Evolutionary conservation across 2,797 vertebrate species (phyloP), one percentile per base, ranked within the genome.

Genomic region (Gephyroberyx darwinii): DNA sequence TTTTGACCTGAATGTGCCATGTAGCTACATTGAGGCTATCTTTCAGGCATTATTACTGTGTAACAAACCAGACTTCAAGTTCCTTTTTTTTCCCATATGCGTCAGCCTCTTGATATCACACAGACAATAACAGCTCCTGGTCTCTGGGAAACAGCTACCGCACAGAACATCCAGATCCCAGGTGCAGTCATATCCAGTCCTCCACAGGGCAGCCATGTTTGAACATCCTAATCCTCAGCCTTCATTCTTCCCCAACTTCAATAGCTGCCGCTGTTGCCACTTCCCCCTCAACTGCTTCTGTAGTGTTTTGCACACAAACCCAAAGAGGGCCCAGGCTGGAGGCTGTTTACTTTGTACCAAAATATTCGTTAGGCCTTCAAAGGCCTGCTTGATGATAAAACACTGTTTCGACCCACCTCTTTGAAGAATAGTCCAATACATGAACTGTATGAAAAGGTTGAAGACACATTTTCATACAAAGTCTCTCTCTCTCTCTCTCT

Each of bases 281-380:
- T 84, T 71, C 89, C 84, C 81, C 80, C 78, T 47, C 88, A 84
- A 84, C 85, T 68, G 73, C 74, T 79, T 85, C 73, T 77, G 77
- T 76, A 68, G 74, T 91, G 88, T 92, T 92, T 89, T 91, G 91
- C 89, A 90, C 86, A 92, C 92, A 92, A 87, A 86, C 78, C 85
- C 66, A 64, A 80, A 86, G 82, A 88, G 80, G 66, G 62, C 67
- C 66, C 5, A 4, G 65, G 82, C 77, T 56, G 72, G 45, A 30
- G 75, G 86, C 78, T 56, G 69, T 68, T 65, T 17, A 35, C 43
- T 61, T 72, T 70, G 57, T 56, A 41, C 50, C 14, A 26, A 30
- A 73, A 57, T 74, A 57, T 89, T 87, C 45, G 81, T 84, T 77
- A 86, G 77, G 80, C 88, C 84, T 89, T 92, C 91, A 91, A 93